These are phyloP conservation scores for Brachionus koreanus DNA, from an alignment of 1,140 invertebrate genomes.

Conservation along the genomic window DNA sequence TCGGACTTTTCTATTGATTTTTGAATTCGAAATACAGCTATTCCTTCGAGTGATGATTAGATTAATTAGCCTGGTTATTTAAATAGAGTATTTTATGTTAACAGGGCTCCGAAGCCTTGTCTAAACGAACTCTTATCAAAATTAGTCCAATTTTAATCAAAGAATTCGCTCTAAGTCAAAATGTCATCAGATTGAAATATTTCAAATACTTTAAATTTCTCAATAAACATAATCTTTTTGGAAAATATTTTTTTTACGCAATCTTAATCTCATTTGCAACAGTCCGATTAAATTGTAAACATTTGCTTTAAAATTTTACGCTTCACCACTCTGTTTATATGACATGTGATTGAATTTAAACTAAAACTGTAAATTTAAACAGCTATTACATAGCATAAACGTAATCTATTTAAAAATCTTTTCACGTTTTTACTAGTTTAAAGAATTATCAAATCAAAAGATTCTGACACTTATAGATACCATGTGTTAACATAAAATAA, in stretches of 20 bases:
- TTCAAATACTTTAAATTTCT: neutral
- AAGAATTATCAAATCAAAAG: neutral
- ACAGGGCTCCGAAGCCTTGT: neutral
- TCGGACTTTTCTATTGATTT: neutral
- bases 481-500: neutral
- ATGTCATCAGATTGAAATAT: neutral
- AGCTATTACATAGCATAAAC: neutral
- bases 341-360: neutral
- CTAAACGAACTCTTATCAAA: neutral
- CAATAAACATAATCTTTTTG: neutral
- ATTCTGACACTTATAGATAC: neutral
- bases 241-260: neutral
- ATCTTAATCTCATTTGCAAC: neutral
- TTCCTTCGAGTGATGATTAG: neutral
- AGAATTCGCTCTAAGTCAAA: neutral
- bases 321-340: neutral
- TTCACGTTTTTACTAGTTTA: neutral
- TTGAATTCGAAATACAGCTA: neutral
- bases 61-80: neutral
- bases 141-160: neutral
- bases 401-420: neutral
- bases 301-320: neutral
- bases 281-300: neutral
- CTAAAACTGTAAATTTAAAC: neutral
- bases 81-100: neutral